Evolutionary conservation across 2,113 vertebrate genomes (phyloP), one percentile per base, ranked within the genome.

Genomic region (Chionodraco myersi): DNA sequence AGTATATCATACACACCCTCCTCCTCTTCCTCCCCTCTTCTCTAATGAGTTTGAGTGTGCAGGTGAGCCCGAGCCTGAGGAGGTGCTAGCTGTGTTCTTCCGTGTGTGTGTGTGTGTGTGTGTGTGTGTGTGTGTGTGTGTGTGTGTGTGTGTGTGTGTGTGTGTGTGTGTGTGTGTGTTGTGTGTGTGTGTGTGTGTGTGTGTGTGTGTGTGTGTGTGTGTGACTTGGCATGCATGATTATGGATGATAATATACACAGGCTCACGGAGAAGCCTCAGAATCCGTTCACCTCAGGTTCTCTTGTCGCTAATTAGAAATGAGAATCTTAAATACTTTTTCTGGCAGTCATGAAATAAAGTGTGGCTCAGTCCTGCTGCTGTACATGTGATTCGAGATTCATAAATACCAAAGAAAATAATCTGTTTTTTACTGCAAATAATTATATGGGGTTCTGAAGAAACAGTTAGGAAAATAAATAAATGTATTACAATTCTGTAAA

Each of bases 281-380:
- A 12, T 67, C 67, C 26, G 10, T 66, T 86, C 82, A 82, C 72
- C 82, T 15, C 83, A 72, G 68, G 69, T 92, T 84, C 72, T 67
- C 83, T 86, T 3, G 44, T 80, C 18, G 45, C 67, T 88, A 90
- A 91, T 92, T 92, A 86, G 70, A 88, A 86, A 93, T 83, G 77
- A 58, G 76, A 80, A 90, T 92, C 88, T 41, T 86, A 26, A 82
- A 52, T 48, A 59, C 51, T 47, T 68, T 75, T 61, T 41, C 26
- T 65, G 47, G 51, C 4, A 53, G 75, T 69, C 58, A 61, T 58
- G 48, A 77, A 34, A 71, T 48, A 58, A 79, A 53, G 44, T 62
- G 53, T 21, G 23, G 21, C 69, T 73, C 60, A 48, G 73, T 54
- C 26, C 12, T 13, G 58, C 48, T 71, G 82, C 57, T 66, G 60